phyloP scores from a whole-genome alignment of 2,888 invertebrate species.

The Lobophora halterata region DNA sequence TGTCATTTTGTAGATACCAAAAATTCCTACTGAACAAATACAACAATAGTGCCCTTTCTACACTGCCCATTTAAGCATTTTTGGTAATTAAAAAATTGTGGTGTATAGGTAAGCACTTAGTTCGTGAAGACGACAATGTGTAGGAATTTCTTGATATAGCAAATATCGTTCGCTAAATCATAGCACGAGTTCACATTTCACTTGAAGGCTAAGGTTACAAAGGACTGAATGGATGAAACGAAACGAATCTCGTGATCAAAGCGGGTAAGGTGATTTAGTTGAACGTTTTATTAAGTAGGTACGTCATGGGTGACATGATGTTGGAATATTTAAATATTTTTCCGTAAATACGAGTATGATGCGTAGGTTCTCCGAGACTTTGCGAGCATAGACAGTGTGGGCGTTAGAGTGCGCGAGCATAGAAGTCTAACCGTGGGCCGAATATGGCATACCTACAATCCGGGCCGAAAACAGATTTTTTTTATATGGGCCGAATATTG shows the following conservation, averaged over 20 bases:
- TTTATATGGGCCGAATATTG: too few relatives aligned
- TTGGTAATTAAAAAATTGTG: too few relatives aligned
- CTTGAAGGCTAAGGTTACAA: slow-evolving; percentile 30
- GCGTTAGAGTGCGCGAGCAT: too few relatives aligned
- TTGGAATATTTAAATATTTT: slow-evolving; percentile 14
- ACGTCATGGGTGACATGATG: slow-evolving; percentile 36
- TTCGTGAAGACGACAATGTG: slow-evolving; percentile 1
- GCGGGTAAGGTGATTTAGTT: slow-evolving; percentile 37
- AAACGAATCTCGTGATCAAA: slow-evolving; percentile 30
- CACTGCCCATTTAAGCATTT: too few relatives aligned
- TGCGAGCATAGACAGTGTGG: too few relatives aligned
- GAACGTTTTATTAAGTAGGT: slow-evolving; percentile 37
- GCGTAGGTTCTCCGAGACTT: background rate
- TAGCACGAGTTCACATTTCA: slow-evolving; percentile 31
- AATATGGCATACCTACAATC: too few relatives aligned
- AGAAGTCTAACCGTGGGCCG: too few relatives aligned
- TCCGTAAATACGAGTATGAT: background rate
- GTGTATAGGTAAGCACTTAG: too few relatives aligned
- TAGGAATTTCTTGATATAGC: slow-evolving; percentile 13
- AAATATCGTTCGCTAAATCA: slow-evolving; percentile 20
- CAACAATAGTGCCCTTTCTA: too few relatives aligned
- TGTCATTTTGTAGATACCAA: too few relatives aligned
- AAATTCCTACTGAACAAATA: too few relatives aligned
- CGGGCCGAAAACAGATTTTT: too few relatives aligned
- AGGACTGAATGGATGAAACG: slow-evolving; percentile 32